Conservation (phyloP, 2,888 invertebrate genomes). For the Nomada hirtipes region DNA sequence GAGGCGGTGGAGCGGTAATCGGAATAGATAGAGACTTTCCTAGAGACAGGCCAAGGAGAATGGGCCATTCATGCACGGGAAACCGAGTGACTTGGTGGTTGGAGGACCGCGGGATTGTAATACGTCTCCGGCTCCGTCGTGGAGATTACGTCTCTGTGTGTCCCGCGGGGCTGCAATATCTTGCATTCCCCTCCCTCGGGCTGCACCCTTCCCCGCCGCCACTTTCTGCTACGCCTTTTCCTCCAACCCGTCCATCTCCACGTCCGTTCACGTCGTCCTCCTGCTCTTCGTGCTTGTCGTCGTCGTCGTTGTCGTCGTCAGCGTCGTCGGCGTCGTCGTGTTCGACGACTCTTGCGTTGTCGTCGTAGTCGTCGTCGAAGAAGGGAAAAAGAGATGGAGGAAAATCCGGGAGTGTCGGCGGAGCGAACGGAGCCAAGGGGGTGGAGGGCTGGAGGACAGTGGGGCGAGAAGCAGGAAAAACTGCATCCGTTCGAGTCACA, state of each 20-base stretch:
- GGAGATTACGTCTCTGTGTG: slow-evolving; percentile 83
- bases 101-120: slow-evolving; percentile 81
- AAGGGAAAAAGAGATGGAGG: slow-evolving; percentile 61
- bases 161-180: slow-evolving; percentile 84
- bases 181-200: slow-evolving; percentile 81
- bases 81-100: slow-evolving; percentile 79
- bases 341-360: slow-evolving; percentile 35
- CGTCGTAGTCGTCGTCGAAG: slow-evolving; percentile 40
- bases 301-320: slow-evolving; percentile 40
- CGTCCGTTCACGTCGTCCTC: slow-evolving; percentile 57
- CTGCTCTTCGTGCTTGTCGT: slow-evolving; percentile 33
- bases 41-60: slow-evolving; percentile 83
- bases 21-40: slow-evolving; percentile 81
- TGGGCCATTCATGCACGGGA: slow-evolving; percentile 82
- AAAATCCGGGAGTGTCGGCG: slow-evolving; percentile 58
- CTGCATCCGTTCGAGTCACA: slow-evolving; percentile 77
- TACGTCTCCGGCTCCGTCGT: slow-evolving; percentile 82
- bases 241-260: slow-evolving; percentile 57
- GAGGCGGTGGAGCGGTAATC: slow-evolving; percentile 74
- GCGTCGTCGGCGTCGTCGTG: slow-evolving; percentile 36
- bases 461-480: slow-evolving; percentile 70
- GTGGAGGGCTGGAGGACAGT: slow-evolving; percentile 59
- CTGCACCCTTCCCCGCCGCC: slow-evolving; percentile 57
- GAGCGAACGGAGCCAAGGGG: slow-evolving; percentile 34
- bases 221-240: slow-evolving; percentile 60